Base-by-base conservation (phyloP, 2,113 vertebrate genomes). In the Zeus faber region DNA sequence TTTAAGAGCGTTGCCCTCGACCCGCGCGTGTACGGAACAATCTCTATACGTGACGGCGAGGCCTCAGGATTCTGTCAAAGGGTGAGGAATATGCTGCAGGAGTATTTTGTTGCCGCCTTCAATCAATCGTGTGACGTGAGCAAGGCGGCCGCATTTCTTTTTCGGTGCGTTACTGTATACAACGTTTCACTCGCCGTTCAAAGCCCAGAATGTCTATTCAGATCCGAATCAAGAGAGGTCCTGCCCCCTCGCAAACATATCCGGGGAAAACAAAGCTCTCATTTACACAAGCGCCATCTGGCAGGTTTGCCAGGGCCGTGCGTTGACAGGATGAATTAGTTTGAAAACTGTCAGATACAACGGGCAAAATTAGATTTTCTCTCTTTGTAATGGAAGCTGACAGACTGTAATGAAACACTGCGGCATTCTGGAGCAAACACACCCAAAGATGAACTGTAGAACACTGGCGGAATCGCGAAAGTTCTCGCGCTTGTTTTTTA, bases 231-330 rank as follows among this genome's bases (percentile, higher is more conserved):
- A 57, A 22, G 45, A 40, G 20, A 33, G 54, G 66, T 63, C 58
- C 51, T 52, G 27, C 49, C 54, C 78, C 78, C 54, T 68, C 50
- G 37, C 57, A 63, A 50, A 56, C 46, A 58, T 54, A 54, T 25
- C 54, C 44, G 54, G 41, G 17, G 39, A 67, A 73, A 79, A 77
- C 67, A 67, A 74, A 76, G 70, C 54, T 66, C 70, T 62, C 49
- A 49, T 49, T 78, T 74, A 73, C 80, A 76, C 70, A 83, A 84
- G 87, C 82, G 85, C 85, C 88, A 89, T 87, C 85, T 89, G 88
- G 43, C 77, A 58, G 58, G 72, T 79, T 80, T 83, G 73, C 79
- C 33, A 18, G 55, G 37, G 62, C 72, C 70, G 63, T 70, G 82
- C 80, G 77, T 85, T 82, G 81, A 86, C 84, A 79, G 81, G 70